phyloP scores from a whole-genome alignment of 2,888 invertebrate genomes.

The Drosophila rellima region DNA sequence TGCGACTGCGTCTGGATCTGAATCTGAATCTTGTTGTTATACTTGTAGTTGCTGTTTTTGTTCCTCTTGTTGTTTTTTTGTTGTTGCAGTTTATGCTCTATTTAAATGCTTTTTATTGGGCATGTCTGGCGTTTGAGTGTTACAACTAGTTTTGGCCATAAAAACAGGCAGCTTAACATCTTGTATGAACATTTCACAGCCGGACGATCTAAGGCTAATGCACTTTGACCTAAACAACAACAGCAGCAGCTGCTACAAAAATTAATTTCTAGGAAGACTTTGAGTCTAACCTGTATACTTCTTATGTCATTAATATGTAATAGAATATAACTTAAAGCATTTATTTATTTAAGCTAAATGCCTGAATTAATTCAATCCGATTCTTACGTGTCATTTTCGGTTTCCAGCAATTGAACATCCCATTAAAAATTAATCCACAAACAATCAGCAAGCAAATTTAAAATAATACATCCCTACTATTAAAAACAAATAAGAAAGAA shows the following conservation, averaged over 20 bases:
- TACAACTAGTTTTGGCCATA: slow-evolving; percentile 53
- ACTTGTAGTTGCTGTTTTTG: slow-evolving; percentile 20
- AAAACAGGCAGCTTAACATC: slow-evolving; percentile 62
- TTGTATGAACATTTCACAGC: slow-evolving; percentile 47
- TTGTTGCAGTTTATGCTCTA: slow-evolving; percentile 76
- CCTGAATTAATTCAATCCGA: not conserved
- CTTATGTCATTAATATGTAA: not conserved
- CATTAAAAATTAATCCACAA: slow-evolving; percentile 41
- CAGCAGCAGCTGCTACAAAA: not conserved
- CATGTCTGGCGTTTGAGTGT: slow-evolving; percentile 76
- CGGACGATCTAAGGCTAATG: slow-evolving; percentile 72
- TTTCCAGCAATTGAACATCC: slow-evolving; percentile 8
- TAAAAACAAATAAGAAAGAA: slow-evolving; percentile 17
- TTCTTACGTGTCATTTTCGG: not conserved
- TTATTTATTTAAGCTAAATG: not conserved
- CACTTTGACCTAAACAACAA: slow-evolving; percentile 64
- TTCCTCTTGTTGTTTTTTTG: slow-evolving; percentile 36
- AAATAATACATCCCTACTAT: slow-evolving; percentile 35
- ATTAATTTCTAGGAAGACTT: not conserved
- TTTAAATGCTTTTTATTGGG: slow-evolving; percentile 77
- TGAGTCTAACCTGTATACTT: not conserved
- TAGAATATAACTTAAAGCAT: not conserved
- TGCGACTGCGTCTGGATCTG: slow-evolving; percentile 45
- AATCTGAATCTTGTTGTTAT: slow-evolving; percentile 22
- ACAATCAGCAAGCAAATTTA: slow-evolving; percentile 34